A percentile compares a stretch with the other conserved stretches of the same genome.
Evolutionary conservation across 2,797 vertebrate genomes (phyloP).

Genomic region (Pseudopleuronectes americanus): DNA sequence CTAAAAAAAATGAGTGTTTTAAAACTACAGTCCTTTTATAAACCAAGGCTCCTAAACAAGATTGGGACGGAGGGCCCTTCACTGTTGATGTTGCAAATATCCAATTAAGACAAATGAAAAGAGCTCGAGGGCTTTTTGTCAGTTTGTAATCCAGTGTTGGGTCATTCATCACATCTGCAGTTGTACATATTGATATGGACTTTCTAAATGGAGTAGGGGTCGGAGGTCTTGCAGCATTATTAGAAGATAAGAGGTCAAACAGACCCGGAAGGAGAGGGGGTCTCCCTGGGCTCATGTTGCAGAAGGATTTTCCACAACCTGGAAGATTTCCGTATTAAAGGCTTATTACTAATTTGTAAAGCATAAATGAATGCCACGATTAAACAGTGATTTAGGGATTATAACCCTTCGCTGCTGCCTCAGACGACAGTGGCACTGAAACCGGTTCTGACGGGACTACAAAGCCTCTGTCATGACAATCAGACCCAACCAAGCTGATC

Average conservation of each 20-base stretch:
- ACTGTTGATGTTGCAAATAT: neutral
- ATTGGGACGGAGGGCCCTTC: neutral
- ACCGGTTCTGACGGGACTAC: neutral
- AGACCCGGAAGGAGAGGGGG: too few relatives aligned
- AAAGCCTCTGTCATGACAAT: neutral
- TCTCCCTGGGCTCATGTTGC: neutral
- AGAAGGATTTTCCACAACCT: neutral
- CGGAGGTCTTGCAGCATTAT: neutral
- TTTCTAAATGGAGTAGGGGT: neutral
- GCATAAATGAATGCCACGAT: neutral
- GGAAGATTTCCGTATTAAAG: neutral
- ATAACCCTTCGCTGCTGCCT: neutral
- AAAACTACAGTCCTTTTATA: neutral
- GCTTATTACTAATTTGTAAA: neutral
- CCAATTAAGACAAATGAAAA: neutral
- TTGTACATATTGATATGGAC: neutral
- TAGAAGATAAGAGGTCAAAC: neutral
- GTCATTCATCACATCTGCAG: neutral
- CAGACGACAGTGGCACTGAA: neutral
- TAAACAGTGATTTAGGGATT: neutral
- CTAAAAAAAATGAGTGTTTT: neutral
- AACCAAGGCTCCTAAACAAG: neutral
- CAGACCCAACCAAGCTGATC: too few relatives aligned
- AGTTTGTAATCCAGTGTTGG: neutral
- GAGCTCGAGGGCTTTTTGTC: neutral